These are phyloP conservation scores for Heteropelma amictum DNA, from an alignment of 2,888 invertebrate species.

Conservation along the genomic window DNA sequence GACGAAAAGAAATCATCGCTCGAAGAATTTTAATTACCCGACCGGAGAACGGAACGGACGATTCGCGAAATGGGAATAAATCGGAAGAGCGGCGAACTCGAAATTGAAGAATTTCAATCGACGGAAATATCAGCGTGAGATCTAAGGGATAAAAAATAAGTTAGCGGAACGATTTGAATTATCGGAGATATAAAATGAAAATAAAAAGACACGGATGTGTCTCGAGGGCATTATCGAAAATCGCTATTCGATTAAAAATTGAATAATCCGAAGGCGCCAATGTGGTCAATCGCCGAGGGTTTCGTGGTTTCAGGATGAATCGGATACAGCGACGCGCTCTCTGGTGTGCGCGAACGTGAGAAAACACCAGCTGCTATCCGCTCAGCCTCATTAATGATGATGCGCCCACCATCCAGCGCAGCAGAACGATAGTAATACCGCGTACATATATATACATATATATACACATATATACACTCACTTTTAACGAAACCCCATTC, in stretches of 20 bases:
- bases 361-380: slow-evolving; percentile 73
- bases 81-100: too few relatives aligned
- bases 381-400: slow-evolving; percentile 88
- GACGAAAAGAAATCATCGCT: too few relatives aligned
- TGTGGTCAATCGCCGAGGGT: slow-evolving; percentile 59
- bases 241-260: slow-evolving; percentile 57
- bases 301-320: slow-evolving; percentile 65
- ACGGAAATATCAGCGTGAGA: too few relatives aligned
- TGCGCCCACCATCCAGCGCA: slow-evolving; percentile 86
- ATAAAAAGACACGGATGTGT: not conserved
- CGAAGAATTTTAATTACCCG: too few relatives aligned
- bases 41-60: too few relatives aligned
- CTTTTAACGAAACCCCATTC: slow-evolving; percentile 3
- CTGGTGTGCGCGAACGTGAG: slow-evolving; percentile 74
- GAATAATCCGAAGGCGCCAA: slow-evolving; percentile 55
- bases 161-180: too few relatives aligned
- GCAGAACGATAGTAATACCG: slow-evolving; percentile 32
- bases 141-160: too few relatives aligned
- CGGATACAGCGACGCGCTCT: slow-evolving; percentile 71
- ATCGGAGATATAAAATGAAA: not conserved
- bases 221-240: slow-evolving; percentile 46
- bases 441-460: slow-evolving; percentile 20
- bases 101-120: too few relatives aligned
- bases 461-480: slow-evolving; percentile 8
- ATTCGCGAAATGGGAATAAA: too few relatives aligned